Evolutionary conservation across 2,113 vertebrate genomes (phyloP).

Genomic region (Phocoena sinus): DNA sequence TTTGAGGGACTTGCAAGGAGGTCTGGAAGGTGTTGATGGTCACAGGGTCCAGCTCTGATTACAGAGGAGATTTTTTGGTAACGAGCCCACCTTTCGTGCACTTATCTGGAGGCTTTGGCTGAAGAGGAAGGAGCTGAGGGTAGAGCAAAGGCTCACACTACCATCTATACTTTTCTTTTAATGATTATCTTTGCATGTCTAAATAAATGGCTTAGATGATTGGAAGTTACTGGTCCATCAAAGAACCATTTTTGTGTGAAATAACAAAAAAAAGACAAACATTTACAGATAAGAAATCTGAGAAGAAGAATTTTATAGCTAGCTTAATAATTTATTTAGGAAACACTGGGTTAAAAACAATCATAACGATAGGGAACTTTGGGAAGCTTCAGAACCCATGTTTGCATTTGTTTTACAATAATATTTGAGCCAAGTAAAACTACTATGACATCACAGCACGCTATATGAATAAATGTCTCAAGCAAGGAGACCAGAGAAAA

Average conservation of each 20-base stretch:
- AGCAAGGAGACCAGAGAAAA: neutral
- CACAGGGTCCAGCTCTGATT: neutral
- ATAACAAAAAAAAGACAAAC: neutral
- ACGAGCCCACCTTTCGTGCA: neutral
- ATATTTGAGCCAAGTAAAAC: slow-evolving; percentile 11
- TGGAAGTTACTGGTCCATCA: neutral
- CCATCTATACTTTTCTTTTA: neutral
- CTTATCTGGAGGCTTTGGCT: neutral
- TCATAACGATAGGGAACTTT: neutral
- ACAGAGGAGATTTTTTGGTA: neutral
- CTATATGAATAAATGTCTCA: neutral
- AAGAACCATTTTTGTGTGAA: neutral
- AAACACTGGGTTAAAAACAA: neutral
- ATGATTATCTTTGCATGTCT: slow-evolving; percentile 2
- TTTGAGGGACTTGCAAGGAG: neutral
- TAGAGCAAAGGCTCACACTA: neutral
- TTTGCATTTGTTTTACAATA: neutral
- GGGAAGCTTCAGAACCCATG: neutral
- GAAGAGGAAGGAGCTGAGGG: neutral
- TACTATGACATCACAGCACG: neutral
- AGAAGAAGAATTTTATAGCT: slow-evolving; percentile 16
- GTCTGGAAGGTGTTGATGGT: neutral
- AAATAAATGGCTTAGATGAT: slow-evolving; percentile 10
- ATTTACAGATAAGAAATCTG: neutral
- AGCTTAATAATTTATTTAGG: neutral